Evolutionary conservation across 2,888 invertebrate species (phyloP).

Genomic region (Adelognathus sp.): DNA sequence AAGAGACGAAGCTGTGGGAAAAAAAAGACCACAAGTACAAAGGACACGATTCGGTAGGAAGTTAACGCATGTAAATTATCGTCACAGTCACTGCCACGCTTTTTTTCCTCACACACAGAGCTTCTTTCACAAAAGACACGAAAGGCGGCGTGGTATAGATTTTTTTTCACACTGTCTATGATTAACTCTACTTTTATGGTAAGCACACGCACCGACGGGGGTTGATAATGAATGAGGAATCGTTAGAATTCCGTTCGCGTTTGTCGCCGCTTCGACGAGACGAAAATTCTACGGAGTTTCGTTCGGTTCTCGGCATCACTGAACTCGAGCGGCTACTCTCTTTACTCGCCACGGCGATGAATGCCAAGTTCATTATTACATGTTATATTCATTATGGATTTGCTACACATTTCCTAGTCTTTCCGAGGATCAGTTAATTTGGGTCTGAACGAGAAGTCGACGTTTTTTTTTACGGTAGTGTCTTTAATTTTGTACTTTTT

Average conservation of each 20-base stretch:
- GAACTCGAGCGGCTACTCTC: background rate
- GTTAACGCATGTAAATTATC: constrained; percentile 55
- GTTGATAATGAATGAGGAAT: constrained; percentile 37
- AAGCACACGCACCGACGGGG: constrained; percentile 11
- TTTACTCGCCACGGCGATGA: constrained; percentile 42
- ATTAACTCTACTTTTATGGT: constrained; percentile 57
- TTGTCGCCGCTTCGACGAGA: constrained; percentile 35
- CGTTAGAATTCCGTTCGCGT: constrained; percentile 49
- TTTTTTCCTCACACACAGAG: constrained; percentile 47
- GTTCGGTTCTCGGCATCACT: constrained; percentile 2
- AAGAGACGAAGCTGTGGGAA: constrained; percentile 12
- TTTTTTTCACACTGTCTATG: constrained; percentile 41
- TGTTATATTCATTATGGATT: constrained; percentile 55
- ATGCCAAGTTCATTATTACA: constrained; percentile 46
- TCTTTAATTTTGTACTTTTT: background rate
- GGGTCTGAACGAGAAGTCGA: constrained; percentile 14
- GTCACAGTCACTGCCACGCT: constrained; percentile 7
- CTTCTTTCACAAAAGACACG: constrained; percentile 10
- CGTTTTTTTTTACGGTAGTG: constrained; percentile 1
- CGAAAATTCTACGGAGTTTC: constrained; percentile 52
- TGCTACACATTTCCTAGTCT: constrained; percentile 21
- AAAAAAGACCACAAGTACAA: constrained; percentile 26
- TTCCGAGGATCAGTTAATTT: constrained; percentile 40
- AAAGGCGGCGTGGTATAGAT: background rate
- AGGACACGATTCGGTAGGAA: constrained; percentile 53